phyloP scores from a whole-genome alignment of 2,113 vertebrate genomes.

The Elephantulus edwardii region DNA sequence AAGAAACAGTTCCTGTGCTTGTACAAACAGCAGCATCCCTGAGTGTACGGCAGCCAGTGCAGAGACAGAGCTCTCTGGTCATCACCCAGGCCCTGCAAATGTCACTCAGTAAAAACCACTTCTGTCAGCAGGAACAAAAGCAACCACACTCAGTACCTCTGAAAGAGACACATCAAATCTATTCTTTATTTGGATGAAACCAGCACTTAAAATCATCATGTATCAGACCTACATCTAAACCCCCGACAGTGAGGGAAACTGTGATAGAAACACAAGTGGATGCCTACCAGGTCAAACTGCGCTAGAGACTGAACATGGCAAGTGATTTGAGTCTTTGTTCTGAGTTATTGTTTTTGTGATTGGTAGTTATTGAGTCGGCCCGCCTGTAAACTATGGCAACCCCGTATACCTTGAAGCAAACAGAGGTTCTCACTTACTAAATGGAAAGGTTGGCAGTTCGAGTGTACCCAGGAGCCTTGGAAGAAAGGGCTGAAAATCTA shows the following conservation, averaged over 20 bases:
- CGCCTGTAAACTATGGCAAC: not conserved
- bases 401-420: no score
- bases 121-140: slow-evolving; percentile 74
- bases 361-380: not conserved
- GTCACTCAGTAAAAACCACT: slow-evolving; percentile 71
- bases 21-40: slow-evolving; percentile 38
- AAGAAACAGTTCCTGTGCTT: slow-evolving; percentile 60
- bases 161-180: slow-evolving; percentile 61
- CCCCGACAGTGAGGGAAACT: not conserved
- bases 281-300: no score
- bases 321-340: not conserved
- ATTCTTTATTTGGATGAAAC: slow-evolving; percentile 61
- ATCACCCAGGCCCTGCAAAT: slow-evolving; percentile 74
- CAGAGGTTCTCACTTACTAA: not conserved
- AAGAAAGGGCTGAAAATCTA: not conserved
- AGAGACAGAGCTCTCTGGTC: slow-evolving; percentile 70
- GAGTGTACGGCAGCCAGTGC: slow-evolving; percentile 73
- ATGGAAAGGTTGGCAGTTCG: not conserved
- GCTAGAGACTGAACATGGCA: not conserved
- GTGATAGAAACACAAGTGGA: not conserved
- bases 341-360: not conserved
- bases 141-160: slow-evolving; percentile 55
- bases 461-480: not conserved
- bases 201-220: not conserved
- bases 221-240: not conserved